These are phyloP conservation scores for Drosophila leontia DNA, from an alignment of 1,140 invertebrate species.

Conservation along the genomic window DNA sequence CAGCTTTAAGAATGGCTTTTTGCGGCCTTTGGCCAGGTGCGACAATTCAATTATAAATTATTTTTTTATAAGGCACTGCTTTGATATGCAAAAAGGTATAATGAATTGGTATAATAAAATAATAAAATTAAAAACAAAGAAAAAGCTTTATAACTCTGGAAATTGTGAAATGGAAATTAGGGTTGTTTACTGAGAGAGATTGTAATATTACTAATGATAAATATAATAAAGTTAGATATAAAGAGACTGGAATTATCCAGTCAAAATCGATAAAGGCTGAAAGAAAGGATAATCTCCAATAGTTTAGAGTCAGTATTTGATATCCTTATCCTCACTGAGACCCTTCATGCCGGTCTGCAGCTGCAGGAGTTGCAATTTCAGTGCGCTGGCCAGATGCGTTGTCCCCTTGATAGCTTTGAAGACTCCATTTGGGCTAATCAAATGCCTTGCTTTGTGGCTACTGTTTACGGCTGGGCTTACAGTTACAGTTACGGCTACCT, in stretches of 20 bases:
- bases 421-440: conserved; percentile 62
- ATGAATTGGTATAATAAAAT: neutral
- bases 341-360: neutral
- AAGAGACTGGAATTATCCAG: neutral
- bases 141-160: neutral
- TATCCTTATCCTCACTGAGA: neutral
- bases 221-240: neutral
- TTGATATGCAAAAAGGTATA: neutral
- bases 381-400: neutral
- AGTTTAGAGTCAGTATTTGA: too few species aligned
- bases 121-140: neutral
- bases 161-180: neutral
- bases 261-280: neutral
- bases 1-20: conserved; percentile 59
- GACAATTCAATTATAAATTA: conserved; percentile 11
- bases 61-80: neutral
- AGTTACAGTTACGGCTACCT: conserved; percentile 60
- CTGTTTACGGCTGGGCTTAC: conserved; percentile 56
- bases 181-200: too few species aligned
- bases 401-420: conserved; percentile 25
- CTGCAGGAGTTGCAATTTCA: conserved; percentile 5
- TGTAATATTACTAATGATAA: too few species aligned
- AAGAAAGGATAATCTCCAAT: too few species aligned
- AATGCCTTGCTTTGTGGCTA: conserved; percentile 70
- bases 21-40: conserved; percentile 42